Evolutionary conservation across 2,113 vertebrate genomes (phyloP), one percentile per base, ranked within the genome.

Genomic region (Platycercus adscitus): DNA sequence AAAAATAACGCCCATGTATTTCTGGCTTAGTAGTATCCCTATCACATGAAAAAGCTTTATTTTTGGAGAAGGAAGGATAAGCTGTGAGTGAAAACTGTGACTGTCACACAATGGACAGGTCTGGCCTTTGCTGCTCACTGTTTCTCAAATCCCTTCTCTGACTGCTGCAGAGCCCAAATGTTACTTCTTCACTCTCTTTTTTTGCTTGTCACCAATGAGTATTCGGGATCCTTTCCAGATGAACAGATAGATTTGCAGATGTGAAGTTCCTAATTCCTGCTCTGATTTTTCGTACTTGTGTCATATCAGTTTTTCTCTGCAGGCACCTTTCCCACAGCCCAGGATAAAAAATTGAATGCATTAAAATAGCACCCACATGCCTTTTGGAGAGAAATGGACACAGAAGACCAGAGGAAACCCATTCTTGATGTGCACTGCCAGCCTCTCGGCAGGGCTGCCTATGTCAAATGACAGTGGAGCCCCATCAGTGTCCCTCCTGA

Each of bases 31-130:
- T 76, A 93, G 52, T 65, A 85, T 86, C 52, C 81, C 72, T 88
- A 43, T 58, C 66, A 85, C 58, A 69, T 70, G 49, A n/a, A 89
- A 92, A 95, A 25, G 16, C 46, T 92, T 96, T 89, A 84, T 93
- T 97, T 94, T 90, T 92, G 79, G 79, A 93, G 89, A 79, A 91
- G 80, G 84, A 86, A 80, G 63, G 79, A 80, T 89, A 69, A 94
- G 71, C 70, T 83, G 58, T 64, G 86, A 94, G 91, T 72, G 37
- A 83, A 86, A 91, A 60, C 80, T 70, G 68, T 65, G 81, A 65
- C 64, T 76, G 63, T 85, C 64, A 75, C 81, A 85, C 83, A 87
- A 93, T 37, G 78, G 81, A 86, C 61, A 92, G 79, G 89, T 94
- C 65, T 91, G 43, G 80, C 39, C 58, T 86, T 25, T 81, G 37